phyloP scores from a whole-genome alignment of 2,113 vertebrate genomes.

The Typhlomys cinereus region DNA sequence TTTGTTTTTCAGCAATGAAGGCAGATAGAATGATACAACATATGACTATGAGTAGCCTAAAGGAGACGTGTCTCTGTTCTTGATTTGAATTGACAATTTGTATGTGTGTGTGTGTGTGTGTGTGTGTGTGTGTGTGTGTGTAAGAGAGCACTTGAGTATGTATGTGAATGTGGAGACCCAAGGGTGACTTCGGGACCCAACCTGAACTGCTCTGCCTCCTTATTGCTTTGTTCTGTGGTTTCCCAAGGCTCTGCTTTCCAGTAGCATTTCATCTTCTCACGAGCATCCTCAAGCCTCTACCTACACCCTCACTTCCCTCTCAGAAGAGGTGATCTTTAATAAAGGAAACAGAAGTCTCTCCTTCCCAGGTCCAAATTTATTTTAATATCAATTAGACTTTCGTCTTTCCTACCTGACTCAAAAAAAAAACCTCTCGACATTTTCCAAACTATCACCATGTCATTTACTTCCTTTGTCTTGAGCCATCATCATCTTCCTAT shows the following conservation, averaged over 20 bases:
- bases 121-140: too few relatives aligned
- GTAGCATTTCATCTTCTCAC: background rate
- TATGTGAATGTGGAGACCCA: too few relatives aligned
- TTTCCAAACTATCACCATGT: background rate
- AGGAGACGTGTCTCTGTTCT: background rate
- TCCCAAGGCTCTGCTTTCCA: background rate
- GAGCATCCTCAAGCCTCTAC: background rate
- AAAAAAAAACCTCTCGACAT: background rate
- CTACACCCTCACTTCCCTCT: background rate
- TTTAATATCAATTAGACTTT: background rate
- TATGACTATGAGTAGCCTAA: background rate
- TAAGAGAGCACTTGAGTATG: too few relatives aligned
- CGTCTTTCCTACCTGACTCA: background rate
- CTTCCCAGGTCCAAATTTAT: background rate
- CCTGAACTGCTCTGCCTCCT: too few relatives aligned
- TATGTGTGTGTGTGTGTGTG: too few relatives aligned
- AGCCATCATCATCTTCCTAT: background rate
- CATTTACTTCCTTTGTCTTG: background rate
- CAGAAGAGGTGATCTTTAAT: background rate
- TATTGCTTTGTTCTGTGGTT: too few relatives aligned
- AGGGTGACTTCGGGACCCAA: too few relatives aligned
- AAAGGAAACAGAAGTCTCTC: background rate
- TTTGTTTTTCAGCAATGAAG: background rate
- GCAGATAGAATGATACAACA: background rate
- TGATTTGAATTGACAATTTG: background rate